Evolutionary conservation across 1,140 invertebrate genomes (phyloP).

Genomic region (Steinernema khuongi): DNA sequence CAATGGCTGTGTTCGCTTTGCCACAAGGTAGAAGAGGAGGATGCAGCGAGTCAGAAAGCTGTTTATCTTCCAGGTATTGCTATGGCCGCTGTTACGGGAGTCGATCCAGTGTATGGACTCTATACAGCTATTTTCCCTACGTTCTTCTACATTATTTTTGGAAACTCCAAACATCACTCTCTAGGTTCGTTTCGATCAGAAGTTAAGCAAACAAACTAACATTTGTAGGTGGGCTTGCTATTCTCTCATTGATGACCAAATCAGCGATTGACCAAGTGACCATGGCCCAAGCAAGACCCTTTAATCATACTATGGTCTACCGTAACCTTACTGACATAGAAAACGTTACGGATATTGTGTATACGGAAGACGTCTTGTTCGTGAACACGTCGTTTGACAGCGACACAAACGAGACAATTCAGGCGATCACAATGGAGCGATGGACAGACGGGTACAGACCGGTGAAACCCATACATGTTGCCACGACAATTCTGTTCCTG

Average conservation of each 20-base stretch:
- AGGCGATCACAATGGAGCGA: constrained; percentile 22
- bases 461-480: constrained; percentile 50
- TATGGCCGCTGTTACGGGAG: constrained; percentile 55
- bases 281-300: not conserved
- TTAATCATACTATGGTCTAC: not conserved
- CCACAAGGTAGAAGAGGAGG: constrained; percentile 44
- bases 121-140: constrained; percentile 57
- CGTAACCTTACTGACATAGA: not conserved
- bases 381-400: constrained; percentile 6
- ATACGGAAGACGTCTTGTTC: not conserved
- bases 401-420: constrained; percentile 9
- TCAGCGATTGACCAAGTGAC: constrained; percentile 37
- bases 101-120: constrained; percentile 54
- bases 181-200: constrained; percentile 33
- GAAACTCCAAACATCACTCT: constrained; percentile 54
- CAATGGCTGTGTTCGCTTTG: constrained; percentile 52
- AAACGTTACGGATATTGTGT: constrained; percentile 17
- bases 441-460: constrained; percentile 28
- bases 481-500: constrained; percentile 52
- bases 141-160: constrained; percentile 56
- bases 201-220: not conserved
- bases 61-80: constrained; percentile 48
- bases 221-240: constrained; percentile 35
- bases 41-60: not conserved
- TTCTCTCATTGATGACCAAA: constrained; percentile 38